Base-by-base conservation (phyloP, 2,113 vertebrate species). In the Lipophrys pholis region DNA sequence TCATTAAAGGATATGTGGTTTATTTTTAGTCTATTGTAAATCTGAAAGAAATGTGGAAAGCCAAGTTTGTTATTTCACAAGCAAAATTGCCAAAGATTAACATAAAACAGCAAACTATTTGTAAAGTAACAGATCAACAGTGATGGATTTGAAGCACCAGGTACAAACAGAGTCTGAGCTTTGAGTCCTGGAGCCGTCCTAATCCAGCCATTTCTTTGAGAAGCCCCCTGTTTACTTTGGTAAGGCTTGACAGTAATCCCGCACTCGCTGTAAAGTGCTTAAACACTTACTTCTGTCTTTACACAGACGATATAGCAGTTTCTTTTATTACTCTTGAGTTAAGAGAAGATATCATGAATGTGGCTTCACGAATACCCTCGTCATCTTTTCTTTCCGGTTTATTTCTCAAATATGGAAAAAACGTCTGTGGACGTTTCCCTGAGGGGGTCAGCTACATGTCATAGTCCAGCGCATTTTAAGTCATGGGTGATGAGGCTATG, bases 191-290 rank as follows among this genome's bases (percentile, higher is more conserved):
- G 75, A 81, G 77, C 68, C 83, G n/a, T 14, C 9, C 63, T 86
- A 85, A 88, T 89, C 78, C 65, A 16, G 36, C 52, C 56, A 12
- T 65, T 56, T 64, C 68, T 72, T 30, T 30, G 2, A 16, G 62
- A 43, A 78, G 57, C 50, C 65, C 45, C 73, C 3, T 78, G 69
- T 81, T 82, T 85, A 57, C 85, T 87, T 77, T 72, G 39, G 55
- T 63, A 48, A 79, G 60, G 76, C 80, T 81, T 63, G 6, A 61
- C 36, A 3, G 21, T 72, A 69, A 87, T 64, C 75, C 43, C 16
- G 21, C 21, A 30, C 15, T 42, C 8, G 61, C 74, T 82, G 69
- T 76, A n/a, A 60, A 62, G 43, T 6, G 45, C 55, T 75, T 64
- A 40, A 5, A 39, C 8, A 40, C 49, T 77, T 59, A 72, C 42